These are phyloP conservation scores for Moxostoma hubbsi DNA, from an alignment of 2,797 vertebrate species.

Conservation along the genomic window DNA sequence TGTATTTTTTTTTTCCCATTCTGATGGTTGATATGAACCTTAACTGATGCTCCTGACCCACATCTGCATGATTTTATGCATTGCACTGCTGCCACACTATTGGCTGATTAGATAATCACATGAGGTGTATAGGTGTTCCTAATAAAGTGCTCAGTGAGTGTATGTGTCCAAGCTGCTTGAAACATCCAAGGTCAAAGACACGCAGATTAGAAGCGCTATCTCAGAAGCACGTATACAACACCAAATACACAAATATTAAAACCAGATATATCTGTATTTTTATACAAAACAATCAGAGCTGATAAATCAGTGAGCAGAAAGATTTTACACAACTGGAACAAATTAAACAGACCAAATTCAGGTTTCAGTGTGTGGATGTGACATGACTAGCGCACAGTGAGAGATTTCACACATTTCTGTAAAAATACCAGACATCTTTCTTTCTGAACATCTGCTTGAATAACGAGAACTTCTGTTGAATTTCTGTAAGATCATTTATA, in stretches of 20 bases:
- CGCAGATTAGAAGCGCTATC: constrained; percentile 5
- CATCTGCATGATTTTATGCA: too few species aligned
- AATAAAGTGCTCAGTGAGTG: not conserved
- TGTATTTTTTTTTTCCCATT: too few species aligned
- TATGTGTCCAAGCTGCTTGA: not conserved
- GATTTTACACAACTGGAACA: not conserved
- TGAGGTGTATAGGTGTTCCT: too few species aligned
- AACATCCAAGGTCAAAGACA: constrained; percentile 28
- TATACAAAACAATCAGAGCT: not conserved
- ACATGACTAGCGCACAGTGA: not conserved
- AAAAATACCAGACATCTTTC: not conserved
- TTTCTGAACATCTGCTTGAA: not conserved
- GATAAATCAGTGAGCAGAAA: not conserved
- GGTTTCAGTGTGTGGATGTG: not conserved
- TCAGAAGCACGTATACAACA: constrained; percentile 16
- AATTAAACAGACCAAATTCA: not conserved
- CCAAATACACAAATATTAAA: constrained; percentile 27
- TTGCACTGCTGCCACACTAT: too few species aligned
- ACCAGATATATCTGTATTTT: constrained; percentile 19
- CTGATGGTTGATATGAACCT: too few species aligned
- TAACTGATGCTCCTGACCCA: too few species aligned
- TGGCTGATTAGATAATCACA: too few species aligned
- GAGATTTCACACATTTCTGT: constrained; percentile 3
- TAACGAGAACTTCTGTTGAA: not conserved
- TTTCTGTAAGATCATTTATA: not conserved